Evolutionary conservation across 2,113 vertebrate genomes (phyloP).

Genomic region (Etheostoma spectabile): DNA sequence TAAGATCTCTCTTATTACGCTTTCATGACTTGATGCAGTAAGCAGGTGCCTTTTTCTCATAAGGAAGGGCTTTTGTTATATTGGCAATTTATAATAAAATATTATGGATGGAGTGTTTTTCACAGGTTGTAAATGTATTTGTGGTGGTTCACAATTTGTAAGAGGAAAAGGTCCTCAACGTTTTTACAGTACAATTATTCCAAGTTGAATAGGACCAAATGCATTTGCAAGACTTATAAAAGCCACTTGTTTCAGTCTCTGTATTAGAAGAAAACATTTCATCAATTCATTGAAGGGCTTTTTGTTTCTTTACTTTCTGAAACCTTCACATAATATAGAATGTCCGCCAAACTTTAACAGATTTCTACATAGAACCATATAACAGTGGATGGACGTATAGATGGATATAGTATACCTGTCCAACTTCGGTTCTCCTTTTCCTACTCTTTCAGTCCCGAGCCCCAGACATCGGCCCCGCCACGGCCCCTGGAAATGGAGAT

Average conservation of each 20-base stretch:
- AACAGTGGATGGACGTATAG: background rate
- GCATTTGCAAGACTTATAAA: background rate
- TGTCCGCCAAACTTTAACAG: background rate
- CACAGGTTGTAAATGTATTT: background rate
- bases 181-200: background rate
- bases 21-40: background rate
- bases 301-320: background rate
- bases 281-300: background rate
- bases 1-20: constrained; percentile 46
- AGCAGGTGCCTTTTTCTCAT: background rate
- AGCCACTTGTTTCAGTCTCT: background rate
- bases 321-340: background rate
- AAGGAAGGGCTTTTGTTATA: background rate
- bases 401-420: background rate
- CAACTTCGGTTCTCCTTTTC: background rate
- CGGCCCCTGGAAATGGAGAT: constrained; percentile 81
- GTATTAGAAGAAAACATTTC: background rate
- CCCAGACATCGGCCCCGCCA: constrained; percentile 83
- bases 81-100: background rate
- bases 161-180: background rate
- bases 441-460: constrained; percentile 77
- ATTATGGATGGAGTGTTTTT: background rate
- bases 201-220: background rate
- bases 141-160: background rate
- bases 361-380: background rate